Evolutionary conservation across 2,888 invertebrate species (phyloP), one percentile per base, ranked within the genome.

Genomic region (Lochmaea capreae): DNA sequence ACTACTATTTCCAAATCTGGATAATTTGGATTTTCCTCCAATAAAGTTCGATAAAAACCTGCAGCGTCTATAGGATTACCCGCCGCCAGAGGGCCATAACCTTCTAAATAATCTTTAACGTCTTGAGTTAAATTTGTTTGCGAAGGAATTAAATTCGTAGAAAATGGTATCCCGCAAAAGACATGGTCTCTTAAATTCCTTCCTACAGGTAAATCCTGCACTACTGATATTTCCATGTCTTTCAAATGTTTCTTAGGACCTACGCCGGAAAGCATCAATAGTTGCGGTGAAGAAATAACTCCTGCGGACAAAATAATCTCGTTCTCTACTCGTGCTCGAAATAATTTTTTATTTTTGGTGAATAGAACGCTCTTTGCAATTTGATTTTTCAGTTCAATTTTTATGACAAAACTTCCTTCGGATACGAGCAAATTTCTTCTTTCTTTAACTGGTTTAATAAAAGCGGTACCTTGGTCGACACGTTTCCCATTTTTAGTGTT

Each of bases 251-350:
- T 87, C 33, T 84, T 86, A 0, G 93, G 93, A 0, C 67, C 66
- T 58, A 59, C 61, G 9, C 67, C 61, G 3, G 57, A 61, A 6
- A 61, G 18, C 63, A 52, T 67, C 8, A 59, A 39, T 10, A 72
- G 16, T 54, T 96, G 95, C 0, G 96, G 94, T 0, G 95, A 93
- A 75, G 93, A 94, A 39, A 96, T 91, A 0, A 93, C 88, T 6
- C 96, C 96, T 0, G 94, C 94, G 10, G 93, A 91, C 18, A 96
- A 86, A 67, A 96, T 90, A 1, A 96, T 90, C 86, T 94, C 95
- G 77, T 92, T 93, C 5, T 88, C 89, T 4, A 93, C 94, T 4
- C 86, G 84, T 0, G 89, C 89, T 66, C 74, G 63, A 65, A 67
- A 76, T 14, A 67, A 63, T 43, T 33, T 70, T 10, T 89, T 89